Evolutionary conservation across 2,113 vertebrate genomes (phyloP).

Genomic region (Ceyx cyanopectus): DNA sequence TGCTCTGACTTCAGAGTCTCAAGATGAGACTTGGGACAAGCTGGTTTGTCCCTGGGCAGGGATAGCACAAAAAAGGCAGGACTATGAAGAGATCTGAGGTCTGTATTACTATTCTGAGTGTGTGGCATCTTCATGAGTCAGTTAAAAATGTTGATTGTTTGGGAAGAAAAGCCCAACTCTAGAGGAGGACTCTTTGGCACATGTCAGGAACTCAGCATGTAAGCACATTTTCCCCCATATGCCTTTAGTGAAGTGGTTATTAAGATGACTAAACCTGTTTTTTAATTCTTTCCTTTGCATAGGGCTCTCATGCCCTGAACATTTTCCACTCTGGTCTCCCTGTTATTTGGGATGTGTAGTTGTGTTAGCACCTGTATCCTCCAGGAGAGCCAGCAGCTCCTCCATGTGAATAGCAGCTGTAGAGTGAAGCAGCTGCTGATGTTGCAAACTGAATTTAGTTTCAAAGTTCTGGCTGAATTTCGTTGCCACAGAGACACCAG

Average conservation of each 20-base stretch:
- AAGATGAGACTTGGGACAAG: background rate
- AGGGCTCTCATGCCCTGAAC: background rate
- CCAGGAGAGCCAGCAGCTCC: background rate
- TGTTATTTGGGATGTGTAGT: background rate
- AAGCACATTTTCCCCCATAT: background rate
- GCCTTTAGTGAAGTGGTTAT: background rate
- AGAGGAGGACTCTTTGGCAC: background rate
- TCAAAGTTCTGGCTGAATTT: background rate
- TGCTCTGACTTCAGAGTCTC: background rate
- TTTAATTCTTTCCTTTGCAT: background rate
- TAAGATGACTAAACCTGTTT: background rate
- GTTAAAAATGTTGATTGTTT: background rate
- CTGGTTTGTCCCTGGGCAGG: background rate
- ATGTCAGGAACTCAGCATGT: background rate
- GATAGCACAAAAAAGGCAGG: background rate
- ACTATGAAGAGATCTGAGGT: background rate
- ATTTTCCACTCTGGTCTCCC: background rate
- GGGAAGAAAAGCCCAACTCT: background rate
- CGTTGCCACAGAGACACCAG: background rate
- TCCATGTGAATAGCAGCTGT: rapidly evolving
- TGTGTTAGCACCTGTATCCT: background rate
- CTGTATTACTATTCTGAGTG: background rate
- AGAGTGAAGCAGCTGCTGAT: background rate
- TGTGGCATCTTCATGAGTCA: background rate
- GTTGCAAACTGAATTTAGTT: background rate